Base-by-base conservation (phyloP, 2,888 invertebrate genomes). In the Linyphia triangularis region DNA sequence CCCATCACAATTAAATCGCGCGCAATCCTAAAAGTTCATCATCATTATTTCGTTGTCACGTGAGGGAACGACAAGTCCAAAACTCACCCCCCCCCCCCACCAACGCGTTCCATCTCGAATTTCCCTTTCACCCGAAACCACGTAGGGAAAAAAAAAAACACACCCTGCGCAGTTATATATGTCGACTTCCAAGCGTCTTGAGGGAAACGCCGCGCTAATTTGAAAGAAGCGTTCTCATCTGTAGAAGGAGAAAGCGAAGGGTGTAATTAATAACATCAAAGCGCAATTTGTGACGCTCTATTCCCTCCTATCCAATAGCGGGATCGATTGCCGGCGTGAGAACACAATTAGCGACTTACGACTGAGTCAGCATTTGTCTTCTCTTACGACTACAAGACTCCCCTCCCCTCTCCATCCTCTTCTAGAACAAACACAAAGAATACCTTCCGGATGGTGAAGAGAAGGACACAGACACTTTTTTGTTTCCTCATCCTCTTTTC, bases 241-340 rank as follows among this genome's bases (percentile, higher is more conserved):
- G 33, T 13, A 73, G 30, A 22, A 26, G 69, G 59, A 81, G 81
- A 81, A 86, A 86, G 72, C 63, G 77, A 4, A 33, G 4, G 51
- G 51, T 75, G 88, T 88, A 88, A 88, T 88, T 88, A 88, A 88
- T 88, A 88, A 88, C 88, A 88, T 88, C 82, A 88, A 88, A 88
- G 88, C 69, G 75, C 77, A 88, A 88, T 88, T 88, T 88, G 88
- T 70, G 77, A 85, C 85, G 77, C 77, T 84, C 61, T 65, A 22
- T 30, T 30, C 22, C 51, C 28, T 10, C 16, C 43, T 43, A 28
- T 63, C 43, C 65, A 40, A 24, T 63, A 22, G 26, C 63, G 16
- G 28, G 65, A 84, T 84, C 84, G 84, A 84, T 84, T 57, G 81
- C 40, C 73, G 73, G 81, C 72, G 81, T 81, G 81, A 86, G 86